Evolutionary conservation across 2,888 invertebrate genomes (phyloP).

Genomic region (Odontocerum albicorne): DNA sequence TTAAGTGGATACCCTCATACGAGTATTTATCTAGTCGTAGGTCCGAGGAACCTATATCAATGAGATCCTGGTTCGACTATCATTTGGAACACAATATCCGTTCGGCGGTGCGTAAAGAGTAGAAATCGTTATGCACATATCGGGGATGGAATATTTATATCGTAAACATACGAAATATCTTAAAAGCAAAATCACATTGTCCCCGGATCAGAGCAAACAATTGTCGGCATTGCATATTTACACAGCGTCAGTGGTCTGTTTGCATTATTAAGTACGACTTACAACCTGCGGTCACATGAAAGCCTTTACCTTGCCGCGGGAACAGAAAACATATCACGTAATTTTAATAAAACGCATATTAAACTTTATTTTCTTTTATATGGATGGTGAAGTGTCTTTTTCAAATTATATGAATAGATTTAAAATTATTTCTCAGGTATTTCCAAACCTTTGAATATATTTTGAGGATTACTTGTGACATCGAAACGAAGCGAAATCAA

Average conservation of each 20-base stretch:
- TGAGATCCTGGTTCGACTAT: no score
- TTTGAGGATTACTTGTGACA: no score
- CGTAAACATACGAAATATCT: slow-evolving; percentile 35
- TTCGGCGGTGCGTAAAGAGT: background rate
- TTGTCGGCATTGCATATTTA: slow-evolving; percentile 31
- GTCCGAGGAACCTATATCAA: no score
- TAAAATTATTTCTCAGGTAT: no score
- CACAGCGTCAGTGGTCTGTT: slow-evolving; percentile 28
- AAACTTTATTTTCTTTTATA: no score
- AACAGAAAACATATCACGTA: slow-evolving; percentile 8
- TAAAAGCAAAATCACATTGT: slow-evolving; percentile 37
- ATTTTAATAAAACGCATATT: slow-evolving; percentile 23
- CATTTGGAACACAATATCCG: slow-evolving; percentile 10
- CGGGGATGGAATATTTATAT: slow-evolving; percentile 34
- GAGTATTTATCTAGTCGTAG: no score
- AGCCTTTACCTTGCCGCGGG: slow-evolving; percentile 20
- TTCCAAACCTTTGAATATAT: no score
- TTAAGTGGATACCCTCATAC: no score
- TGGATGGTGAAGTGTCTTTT: no score
- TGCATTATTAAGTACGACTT: slow-evolving; percentile 31
- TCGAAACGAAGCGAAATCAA: no score
- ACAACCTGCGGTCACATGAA: slow-evolving; percentile 21
- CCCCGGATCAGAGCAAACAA: slow-evolving; percentile 31
- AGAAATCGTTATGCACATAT: slow-evolving; percentile 21
- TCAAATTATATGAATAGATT: no score